Percentiles rank a stretch among this genome's conserved stretches.
phyloP scores from a whole-genome alignment of 2,888 invertebrate genomes.

The Heliconius ethilla region DNA sequence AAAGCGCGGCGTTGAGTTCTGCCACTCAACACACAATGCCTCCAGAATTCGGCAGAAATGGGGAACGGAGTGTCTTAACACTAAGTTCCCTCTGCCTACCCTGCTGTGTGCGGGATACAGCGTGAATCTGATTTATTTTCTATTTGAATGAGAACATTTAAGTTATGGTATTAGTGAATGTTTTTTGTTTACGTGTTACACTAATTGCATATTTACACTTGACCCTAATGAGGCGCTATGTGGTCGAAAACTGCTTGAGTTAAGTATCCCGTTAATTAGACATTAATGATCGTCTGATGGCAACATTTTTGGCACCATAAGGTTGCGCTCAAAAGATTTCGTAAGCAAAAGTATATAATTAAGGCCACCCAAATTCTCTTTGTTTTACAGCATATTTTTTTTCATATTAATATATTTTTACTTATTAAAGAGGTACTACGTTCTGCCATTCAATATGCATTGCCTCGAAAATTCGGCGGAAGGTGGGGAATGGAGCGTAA shows the following conservation, averaged over 20 bases:
- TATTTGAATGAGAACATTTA: slow-evolving; percentile 12
- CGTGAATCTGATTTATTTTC: neutral
- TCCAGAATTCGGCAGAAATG: too few species aligned
- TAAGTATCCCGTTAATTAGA: slow-evolving; percentile 26
- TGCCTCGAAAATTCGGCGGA: too few species aligned
- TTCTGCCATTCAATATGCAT: too few species aligned
- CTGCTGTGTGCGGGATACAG: too few species aligned
- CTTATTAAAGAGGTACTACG: too few species aligned
- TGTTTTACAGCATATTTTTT: neutral
- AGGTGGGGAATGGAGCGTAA: too few species aligned
- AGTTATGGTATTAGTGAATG: slow-evolving; percentile 12
- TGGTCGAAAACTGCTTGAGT: slow-evolving; percentile 28
- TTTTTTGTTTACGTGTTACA: neutral
- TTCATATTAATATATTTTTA: too few species aligned
- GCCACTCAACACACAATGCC: too few species aligned
- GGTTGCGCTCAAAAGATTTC: neutral
- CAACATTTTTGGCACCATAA: slow-evolving; percentile 9
- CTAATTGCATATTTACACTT: slow-evolving; percentile 36
- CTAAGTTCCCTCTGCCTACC: too few species aligned
- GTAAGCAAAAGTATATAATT: slow-evolving; percentile 2
- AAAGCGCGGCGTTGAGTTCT: too few species aligned
- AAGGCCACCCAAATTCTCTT: slow-evolving; percentile 1
- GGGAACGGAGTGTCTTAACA: too few species aligned
- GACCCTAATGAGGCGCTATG: slow-evolving; percentile 39
- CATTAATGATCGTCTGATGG: slow-evolving; percentile 29